Conservation (phyloP, 2,888 invertebrate species). For the Notocelia uddmanniana region DNA sequence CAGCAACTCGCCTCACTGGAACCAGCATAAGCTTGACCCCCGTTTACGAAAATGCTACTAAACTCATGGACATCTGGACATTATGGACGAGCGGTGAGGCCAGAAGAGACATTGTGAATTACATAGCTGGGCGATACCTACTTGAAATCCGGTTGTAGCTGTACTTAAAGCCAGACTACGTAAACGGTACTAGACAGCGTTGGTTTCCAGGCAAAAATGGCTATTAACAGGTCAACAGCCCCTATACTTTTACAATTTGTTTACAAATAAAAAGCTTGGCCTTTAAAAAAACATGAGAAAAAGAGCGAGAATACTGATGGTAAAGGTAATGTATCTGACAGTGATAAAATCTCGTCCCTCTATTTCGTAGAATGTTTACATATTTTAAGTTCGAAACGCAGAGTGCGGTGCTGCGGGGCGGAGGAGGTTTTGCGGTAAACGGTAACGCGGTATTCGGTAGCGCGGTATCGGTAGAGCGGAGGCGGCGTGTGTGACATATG, state of each 20-base stretch:
- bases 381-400: no score
- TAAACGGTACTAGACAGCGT: slow-evolving; percentile 40
- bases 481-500: no score
- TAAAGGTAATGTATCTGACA: neutral
- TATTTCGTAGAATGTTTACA: neutral
- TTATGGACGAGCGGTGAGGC: neutral
- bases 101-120: neutral
- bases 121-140: slow-evolving; percentile 53
- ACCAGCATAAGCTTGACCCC: neutral
- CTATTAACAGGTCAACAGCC: slow-evolving; percentile 23
- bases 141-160: slow-evolving; percentile 74
- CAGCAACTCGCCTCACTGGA: neutral
- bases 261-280: slow-evolving; percentile 7
- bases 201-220: slow-evolving; percentile 17
- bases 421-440: no score
- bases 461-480: no score
- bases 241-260: slow-evolving; percentile 1
- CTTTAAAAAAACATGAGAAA: neutral
- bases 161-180: slow-evolving; percentile 38
- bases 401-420: no score
- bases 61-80: neutral
- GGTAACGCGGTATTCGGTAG: no score
- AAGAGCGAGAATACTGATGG: neutral
- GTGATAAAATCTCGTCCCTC: neutral
- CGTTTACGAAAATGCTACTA: neutral